phyloP scores from a whole-genome alignment of 2,113 vertebrate genomes.

The Montifringilla adamsi region DNA sequence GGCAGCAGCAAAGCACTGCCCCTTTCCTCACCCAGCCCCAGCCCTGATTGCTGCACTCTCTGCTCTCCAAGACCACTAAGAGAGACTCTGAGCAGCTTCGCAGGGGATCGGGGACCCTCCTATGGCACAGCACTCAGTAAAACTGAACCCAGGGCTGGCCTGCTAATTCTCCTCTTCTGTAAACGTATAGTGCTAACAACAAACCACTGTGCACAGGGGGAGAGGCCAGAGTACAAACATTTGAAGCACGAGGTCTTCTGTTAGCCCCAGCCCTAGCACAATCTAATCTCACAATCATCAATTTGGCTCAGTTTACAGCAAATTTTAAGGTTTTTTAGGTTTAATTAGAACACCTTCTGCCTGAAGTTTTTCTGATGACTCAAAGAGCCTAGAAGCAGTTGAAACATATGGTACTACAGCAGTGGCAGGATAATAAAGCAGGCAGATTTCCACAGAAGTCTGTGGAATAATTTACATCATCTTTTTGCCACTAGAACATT shows the following conservation, averaged over 20 bases:
- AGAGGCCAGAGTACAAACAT: neutral
- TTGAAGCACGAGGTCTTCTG: neutral
- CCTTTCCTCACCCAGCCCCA: neutral
- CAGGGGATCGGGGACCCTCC: neutral
- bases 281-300: neutral
- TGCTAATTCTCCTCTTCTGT: neutral
- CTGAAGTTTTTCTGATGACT: neutral
- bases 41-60: neutral
- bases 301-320: neutral
- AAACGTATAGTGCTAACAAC: neutral
- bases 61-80: neutral
- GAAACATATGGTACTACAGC: constrained; percentile 3
- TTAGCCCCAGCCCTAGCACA: neutral
- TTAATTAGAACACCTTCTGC: neutral
- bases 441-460: neutral
- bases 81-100: neutral
- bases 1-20: neutral
- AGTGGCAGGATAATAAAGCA: neutral
- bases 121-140: neutral
- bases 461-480: neutral
- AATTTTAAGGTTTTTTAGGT: neutral
- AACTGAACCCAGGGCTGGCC: neutral
- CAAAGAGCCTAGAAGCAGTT: neutral
- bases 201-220: neutral
- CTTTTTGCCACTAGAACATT: neutral